phyloP scores from a whole-genome alignment of 2,888 invertebrate species.

The Gandaritis pyraliata region DNA sequence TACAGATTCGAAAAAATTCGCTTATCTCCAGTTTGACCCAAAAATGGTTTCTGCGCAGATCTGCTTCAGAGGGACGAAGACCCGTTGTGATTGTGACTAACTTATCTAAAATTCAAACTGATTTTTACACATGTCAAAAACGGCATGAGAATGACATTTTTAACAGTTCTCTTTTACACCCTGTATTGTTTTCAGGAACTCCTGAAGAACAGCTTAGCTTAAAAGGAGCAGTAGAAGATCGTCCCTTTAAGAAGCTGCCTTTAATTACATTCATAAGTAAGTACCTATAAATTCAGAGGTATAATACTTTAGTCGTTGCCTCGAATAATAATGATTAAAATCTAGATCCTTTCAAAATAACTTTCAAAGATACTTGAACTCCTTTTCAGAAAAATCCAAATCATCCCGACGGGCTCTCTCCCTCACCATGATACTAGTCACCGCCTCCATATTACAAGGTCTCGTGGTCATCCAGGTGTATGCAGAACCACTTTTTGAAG shows the following conservation, averaged over 20 bases:
- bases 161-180: too few relatives aligned
- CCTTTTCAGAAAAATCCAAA: slow-evolving; percentile 57
- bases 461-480: slow-evolving; percentile 67
- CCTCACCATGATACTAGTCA: slow-evolving; percentile 51
- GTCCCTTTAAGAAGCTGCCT: slow-evolving; percentile 50
- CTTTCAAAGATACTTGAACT: background rate
- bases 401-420: slow-evolving; percentile 60
- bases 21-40: too few relatives aligned
- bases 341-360: too few relatives aligned
- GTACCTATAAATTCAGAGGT: slow-evolving; percentile 28
- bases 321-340: too few relatives aligned
- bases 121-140: too few relatives aligned
- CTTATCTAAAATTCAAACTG: too few relatives aligned
- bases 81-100: too few relatives aligned
- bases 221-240: slow-evolving; percentile 17
- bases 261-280: slow-evolving; percentile 62
- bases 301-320: too few relatives aligned
- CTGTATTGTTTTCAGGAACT: slow-evolving; percentile 50
- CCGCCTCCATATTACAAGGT: slow-evolving; percentile 67
- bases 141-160: too few relatives aligned
- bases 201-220: slow-evolving; percentile 47
- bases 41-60: too few relatives aligned
- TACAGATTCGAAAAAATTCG: too few relatives aligned
- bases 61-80: too few relatives aligned
- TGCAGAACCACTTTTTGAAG: slow-evolving; percentile 63